Base-by-base conservation (phyloP, 2,888 invertebrate genomes). In the Anodontia alba region DNA sequence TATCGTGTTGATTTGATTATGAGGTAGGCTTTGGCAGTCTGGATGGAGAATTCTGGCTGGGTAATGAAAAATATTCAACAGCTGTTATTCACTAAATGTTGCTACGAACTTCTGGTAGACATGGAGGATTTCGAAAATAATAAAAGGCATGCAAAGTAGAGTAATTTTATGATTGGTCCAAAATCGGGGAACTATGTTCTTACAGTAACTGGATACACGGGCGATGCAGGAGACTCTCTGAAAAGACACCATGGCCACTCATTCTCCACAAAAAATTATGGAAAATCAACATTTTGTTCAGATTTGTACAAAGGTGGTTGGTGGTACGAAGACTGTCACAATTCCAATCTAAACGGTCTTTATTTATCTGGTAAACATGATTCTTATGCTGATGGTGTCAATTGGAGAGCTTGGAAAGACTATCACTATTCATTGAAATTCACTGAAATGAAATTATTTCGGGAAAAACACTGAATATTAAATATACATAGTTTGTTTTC, bases 381-480 rank as follows among this genome's bases (percentile, higher is more conserved):
- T 1, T 84, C 89, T 12, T 91, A 89, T 67, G 93, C 91, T 10
- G 90, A 93, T 69, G 92, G 93, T 1, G 83, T 93, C 49, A 91
- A 91, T 86, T 93, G 93, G 93, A 76, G 89, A 49, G 74, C 85
- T 0, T 93, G 91, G 91, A 88, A 88, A 38, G 93, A 93, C 8
- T 89, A 91, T 79, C 84, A 90, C 77, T 91, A 93, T 73, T 93
- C 93, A 0, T 76, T 93, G 62, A 89, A 89, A 74, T 78, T 75
- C 23, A 89, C 90, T 0, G 90, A 90, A 75, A 93, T 93, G 92
- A 93, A 91, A 78, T 85, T n/a, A n/a, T 85, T 92, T 10, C 67
- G 89, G n/a, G n/a, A n/a, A n/a, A n/a, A n/a, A n/a, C n/a, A n/a
- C 36, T n/a, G n/a, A n/a, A n/a, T 66, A 70, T 20, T 36, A 54